phyloP scores from a whole-genome alignment of 1,140 invertebrate species.

The Drosophila nikananu region DNA sequence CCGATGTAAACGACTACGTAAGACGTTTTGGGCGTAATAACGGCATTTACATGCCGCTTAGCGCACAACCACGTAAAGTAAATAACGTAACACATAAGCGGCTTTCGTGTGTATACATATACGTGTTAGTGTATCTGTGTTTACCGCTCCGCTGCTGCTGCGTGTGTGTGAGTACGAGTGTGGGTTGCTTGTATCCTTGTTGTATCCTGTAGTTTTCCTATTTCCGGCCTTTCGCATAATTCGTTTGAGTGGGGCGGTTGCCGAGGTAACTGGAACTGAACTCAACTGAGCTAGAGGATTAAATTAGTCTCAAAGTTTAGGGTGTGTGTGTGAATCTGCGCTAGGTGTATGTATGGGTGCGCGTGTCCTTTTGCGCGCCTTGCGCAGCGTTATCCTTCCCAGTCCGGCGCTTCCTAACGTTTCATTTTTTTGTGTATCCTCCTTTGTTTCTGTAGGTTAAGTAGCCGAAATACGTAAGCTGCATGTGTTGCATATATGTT shows the following conservation, averaged over 20 bases:
- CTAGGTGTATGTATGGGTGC: slow-evolving; percentile 30
- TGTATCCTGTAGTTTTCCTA: slow-evolving; percentile 53
- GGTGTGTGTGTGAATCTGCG: slow-evolving; percentile 2
- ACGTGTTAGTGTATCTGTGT: slow-evolving; percentile 16
- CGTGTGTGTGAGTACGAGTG: slow-evolving; percentile 16
- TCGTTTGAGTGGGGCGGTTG: slow-evolving; percentile 46
- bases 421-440: slow-evolving; percentile 64
- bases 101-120: slow-evolving; percentile 46
- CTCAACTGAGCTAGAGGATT: slow-evolving; percentile 54
- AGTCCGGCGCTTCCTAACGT: slow-evolving; percentile 39
- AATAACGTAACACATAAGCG: slow-evolving; percentile 62
- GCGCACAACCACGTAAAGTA: slow-evolving; percentile 44
- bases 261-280: slow-evolving; percentile 48
- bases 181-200: slow-evolving; percentile 28
- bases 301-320: slow-evolving; percentile 48
- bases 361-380: slow-evolving; percentile 48
- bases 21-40: slow-evolving; percentile 60
- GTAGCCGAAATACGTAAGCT: slow-evolving; percentile 65
- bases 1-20: slow-evolving; percentile 51
- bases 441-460: slow-evolving; percentile 73
- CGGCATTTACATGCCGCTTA: slow-evolving; percentile 42
- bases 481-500: slow-evolving; percentile 51
- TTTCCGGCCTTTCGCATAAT: slow-evolving; percentile 57
- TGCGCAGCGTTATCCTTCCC: slow-evolving; percentile 51
- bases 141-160: slow-evolving; percentile 8